Conservation (phyloP, 2,113 vertebrate genomes). For the Marcusenius ussheri region DNA sequence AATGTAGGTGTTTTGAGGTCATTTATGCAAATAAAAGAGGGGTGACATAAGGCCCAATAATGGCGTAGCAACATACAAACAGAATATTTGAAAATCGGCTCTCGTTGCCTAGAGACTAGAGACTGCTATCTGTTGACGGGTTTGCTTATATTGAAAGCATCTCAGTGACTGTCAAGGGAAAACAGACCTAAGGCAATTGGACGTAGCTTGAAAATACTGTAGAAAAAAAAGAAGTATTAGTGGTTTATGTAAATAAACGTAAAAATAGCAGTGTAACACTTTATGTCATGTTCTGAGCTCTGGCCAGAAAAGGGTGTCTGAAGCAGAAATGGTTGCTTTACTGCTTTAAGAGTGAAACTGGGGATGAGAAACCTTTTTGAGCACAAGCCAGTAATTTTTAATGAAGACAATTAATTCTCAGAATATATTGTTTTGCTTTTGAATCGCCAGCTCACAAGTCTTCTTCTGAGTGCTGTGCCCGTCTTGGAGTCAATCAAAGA, state of each 20-base stretch:
- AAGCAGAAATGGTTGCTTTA: background rate
- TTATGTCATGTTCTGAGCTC: background rate
- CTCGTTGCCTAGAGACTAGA: constrained; percentile 56
- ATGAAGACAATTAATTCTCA: background rate
- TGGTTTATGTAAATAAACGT: constrained; percentile 15
- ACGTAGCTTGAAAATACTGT: constrained; percentile 35
- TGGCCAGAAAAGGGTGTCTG: background rate
- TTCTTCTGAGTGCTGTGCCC: background rate
- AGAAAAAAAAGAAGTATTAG: constrained; percentile 30
- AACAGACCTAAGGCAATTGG: constrained; percentile 35
- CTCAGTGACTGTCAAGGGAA: constrained; percentile 15
- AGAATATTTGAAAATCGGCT: constrained; percentile 32
- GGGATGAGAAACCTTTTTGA: background rate
- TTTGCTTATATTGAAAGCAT: constrained; percentile 20
- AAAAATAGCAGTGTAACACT: background rate
- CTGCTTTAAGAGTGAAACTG: background rate
- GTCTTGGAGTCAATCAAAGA: background rate
- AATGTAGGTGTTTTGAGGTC: constrained; percentile 9
- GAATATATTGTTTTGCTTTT: background rate
- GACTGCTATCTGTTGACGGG: constrained; percentile 34
- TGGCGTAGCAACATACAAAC: constrained; percentile 29
- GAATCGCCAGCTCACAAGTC: background rate
- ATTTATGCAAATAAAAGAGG: constrained; percentile 16
- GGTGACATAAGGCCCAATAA: constrained; percentile 31
- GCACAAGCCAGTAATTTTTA: background rate